Conservation (phyloP, 2,797 vertebrate species). For the Xerus rutilus region DNA sequence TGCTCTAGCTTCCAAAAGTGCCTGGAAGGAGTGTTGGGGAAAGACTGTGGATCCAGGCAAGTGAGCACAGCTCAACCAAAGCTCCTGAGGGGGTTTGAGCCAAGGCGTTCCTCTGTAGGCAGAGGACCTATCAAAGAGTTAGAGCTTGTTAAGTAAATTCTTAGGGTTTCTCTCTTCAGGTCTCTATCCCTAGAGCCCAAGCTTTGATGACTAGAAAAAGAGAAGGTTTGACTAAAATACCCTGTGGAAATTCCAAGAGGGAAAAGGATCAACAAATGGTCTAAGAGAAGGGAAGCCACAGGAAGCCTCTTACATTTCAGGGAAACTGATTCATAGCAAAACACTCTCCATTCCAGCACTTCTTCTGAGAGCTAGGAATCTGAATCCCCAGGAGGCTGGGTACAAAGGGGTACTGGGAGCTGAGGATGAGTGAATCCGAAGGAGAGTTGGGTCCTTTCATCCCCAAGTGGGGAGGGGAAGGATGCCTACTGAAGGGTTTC, state of each 20-base stretch:
- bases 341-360: not conserved
- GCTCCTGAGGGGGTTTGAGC: no score
- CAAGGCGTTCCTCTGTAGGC: not conserved
- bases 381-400: accelerated
- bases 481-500: no score
- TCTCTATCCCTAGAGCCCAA: not conserved
- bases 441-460: not conserved
- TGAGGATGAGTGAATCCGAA: accelerated
- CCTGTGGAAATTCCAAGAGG: not conserved
- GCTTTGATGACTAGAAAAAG: not conserved
- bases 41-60: no score
- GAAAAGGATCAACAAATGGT: not conserved
- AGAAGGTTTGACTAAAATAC: not conserved
- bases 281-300: not conserved
- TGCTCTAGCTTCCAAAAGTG: not conserved
- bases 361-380: not conserved
- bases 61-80: not conserved
- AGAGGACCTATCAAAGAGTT: not conserved
- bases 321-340: not conserved
- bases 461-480: no score
- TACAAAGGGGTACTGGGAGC: not conserved
- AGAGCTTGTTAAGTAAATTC: not conserved
- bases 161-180: not conserved
- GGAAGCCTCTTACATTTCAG: not conserved
- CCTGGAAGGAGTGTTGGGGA: not conserved